Evolutionary conservation across 2,888 invertebrate genomes (phyloP), one percentile per base, ranked within the genome.

Genomic region (Julus scanicus): DNA sequence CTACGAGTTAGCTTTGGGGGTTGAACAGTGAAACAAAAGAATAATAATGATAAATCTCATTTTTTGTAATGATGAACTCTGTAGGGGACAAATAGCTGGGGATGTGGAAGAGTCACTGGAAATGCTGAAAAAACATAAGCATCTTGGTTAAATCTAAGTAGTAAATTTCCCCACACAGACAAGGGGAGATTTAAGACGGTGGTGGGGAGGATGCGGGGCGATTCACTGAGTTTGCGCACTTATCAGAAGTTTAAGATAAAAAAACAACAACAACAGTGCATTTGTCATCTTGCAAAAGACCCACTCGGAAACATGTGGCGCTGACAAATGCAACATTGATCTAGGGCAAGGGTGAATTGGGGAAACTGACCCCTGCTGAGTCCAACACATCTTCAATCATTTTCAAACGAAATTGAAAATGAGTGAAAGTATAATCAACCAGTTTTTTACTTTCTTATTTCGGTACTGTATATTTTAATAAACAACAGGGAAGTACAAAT

Each of bases 371-470:
- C 53, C 53, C 53, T 53, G 53, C 53, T 13, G 53, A 11, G 15
- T 13, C 9, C 13, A 53, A 17, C 53, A 53, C 53, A 53, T 53
- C 53, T 53, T 53, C 53, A 53, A 53, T 53, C 53, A 53, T 53
- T 53, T 53, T 53, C 53, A 53, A 53, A 53, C 53, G 53, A 53
- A 53, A 53, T 53, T 53, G 53, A 53, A 53, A 53, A 53, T 53
- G 13, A 53, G 53, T 17, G 13, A 53, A 44, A 8, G 8, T 44
- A 5, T 8, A 44, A 44, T 44, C 44, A 8, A 29, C 29, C 29
- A 44, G 44, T 5, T 44, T 53, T 17, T 11, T 53, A 11, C 11
- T 17, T 53, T 53, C 13, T 53, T 9, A 17, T 53, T 53, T 53
- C 53, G 53, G 13, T 17, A 13, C 2, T 53, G 53, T 3, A 44